A percentile compares a stretch with the other conserved stretches of the same genome.
Evolutionary conservation across 2,797 vertebrate genomes (phyloP).

Genomic region (Crocidura indochinensis): DNA sequence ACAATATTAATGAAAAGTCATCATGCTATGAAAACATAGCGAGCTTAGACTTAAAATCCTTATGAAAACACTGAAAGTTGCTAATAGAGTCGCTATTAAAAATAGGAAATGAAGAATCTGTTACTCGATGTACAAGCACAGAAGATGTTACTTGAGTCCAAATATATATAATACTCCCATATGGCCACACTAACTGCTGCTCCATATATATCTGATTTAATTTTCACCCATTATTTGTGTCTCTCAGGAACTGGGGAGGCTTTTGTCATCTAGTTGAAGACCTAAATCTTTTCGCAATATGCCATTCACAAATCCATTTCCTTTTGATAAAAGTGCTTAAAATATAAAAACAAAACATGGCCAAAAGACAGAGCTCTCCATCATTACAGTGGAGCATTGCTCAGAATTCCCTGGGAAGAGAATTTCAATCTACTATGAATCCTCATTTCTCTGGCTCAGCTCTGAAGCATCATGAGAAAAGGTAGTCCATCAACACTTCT

Average conservation of each 20-base stretch:
- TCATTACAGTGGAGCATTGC: not conserved
- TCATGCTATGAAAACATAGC: not conserved
- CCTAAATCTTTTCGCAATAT: not conserved
- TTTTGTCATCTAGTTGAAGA: constrained; percentile 54
- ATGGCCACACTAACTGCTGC: not conserved
- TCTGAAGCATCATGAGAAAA: constrained; percentile 11
- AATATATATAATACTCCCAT: not conserved
- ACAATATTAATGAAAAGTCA: not conserved
- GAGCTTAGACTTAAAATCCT: not conserved
- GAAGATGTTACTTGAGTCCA: not conserved
- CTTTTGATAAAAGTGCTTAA: constrained; percentile 62
- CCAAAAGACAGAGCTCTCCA: constrained; percentile 20
- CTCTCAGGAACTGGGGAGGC: not conserved
- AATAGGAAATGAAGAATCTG: not conserved
- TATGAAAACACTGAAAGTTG: not conserved
- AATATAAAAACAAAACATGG: not conserved
- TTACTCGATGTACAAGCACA: not conserved
- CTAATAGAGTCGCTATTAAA: not conserved
- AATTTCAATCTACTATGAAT: constrained; percentile 55
- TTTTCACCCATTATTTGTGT: constrained; percentile 17
- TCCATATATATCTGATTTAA: not conserved
- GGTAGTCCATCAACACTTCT: not conserved
- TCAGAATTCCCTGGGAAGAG: constrained; percentile 42
- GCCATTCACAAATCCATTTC: constrained; percentile 55
- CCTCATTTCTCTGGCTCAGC: not conserved